A percentile compares a stretch with the other conserved stretches of the same genome.
Conservation (phyloP, 2,113 vertebrate genomes). For the Etia nguti region DNA sequence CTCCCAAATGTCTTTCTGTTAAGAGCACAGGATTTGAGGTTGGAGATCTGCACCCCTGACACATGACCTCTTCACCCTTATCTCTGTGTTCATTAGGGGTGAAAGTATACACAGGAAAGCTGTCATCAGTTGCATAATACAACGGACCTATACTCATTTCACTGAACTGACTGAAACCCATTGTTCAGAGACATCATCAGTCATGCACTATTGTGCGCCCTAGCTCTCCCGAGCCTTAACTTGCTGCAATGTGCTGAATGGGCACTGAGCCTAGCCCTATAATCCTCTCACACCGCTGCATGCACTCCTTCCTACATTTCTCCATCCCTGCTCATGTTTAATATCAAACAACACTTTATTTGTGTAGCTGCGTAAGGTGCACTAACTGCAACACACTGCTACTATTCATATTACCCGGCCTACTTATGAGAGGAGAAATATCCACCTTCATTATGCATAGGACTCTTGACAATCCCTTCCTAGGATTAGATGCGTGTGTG, state of each 20-base stretch:
- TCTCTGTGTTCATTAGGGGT: constrained; percentile 10
- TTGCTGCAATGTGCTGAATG: constrained; percentile 50
- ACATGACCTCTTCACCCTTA: constrained; percentile 21
- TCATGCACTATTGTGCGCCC: neutral
- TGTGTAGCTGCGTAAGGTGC: constrained; percentile 3
- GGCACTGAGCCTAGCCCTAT: constrained; percentile 27
- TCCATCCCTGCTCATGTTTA: constrained; percentile 26
- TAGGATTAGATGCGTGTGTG: constrained; percentile 54
- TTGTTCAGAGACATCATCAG: constrained; percentile 39
- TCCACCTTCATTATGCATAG: constrained; percentile 54
- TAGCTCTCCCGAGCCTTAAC: constrained; percentile 12
- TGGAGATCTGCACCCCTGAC: neutral
- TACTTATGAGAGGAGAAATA: constrained; percentile 43
- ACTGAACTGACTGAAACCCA: neutral
- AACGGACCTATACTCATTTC: neutral
- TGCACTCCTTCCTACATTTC: constrained; percentile 3
- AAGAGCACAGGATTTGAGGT: neutral
- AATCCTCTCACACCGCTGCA: constrained; percentile 37
- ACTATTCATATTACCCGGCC: constrained; percentile 32
- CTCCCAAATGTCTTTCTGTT: constrained; percentile 20
- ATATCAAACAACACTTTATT: constrained; percentile 53
- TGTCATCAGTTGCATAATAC: neutral
- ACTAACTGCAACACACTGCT: constrained; percentile 26
- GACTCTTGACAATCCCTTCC: constrained; percentile 53
- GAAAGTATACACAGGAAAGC: neutral